Percentiles rank a stretch among this genome's conserved stretches.
Conservation (phyloP, 2,797 vertebrate species). For the Phoxinus dragarum region DNA sequence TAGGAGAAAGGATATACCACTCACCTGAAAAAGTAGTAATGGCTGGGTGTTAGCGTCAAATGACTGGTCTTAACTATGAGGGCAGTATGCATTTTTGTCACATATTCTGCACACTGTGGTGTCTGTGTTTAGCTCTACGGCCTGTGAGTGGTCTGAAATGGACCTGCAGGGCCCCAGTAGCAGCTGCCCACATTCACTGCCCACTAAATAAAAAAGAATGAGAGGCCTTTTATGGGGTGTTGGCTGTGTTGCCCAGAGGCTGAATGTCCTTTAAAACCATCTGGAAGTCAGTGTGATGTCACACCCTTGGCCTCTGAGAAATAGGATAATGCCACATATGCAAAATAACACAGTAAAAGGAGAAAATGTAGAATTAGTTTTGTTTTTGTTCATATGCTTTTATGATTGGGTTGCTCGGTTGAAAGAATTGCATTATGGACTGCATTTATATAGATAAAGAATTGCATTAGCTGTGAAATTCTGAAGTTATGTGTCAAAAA, state of each 20-base stretch:
- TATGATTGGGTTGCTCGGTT: not conserved
- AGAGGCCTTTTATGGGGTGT: slow-evolving; percentile 45
- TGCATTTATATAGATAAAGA: too few relatives aligned
- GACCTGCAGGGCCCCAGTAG: not conserved
- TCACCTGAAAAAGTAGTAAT: slow-evolving; percentile 67
- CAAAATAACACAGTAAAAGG: slow-evolving; percentile 10
- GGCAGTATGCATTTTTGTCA: slow-evolving; percentile 13
- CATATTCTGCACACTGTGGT: slow-evolving; percentile 17
- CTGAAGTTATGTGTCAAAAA: not conserved
- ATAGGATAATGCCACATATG: slow-evolving; percentile 24
- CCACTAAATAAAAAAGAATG: slow-evolving; percentile 16
- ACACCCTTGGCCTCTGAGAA: slow-evolving; percentile 9
- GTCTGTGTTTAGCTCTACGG: not conserved
- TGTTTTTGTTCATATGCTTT: not conserved
- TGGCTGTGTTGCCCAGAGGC: slow-evolving; percentile 28
- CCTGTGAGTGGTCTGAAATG: slow-evolving; percentile 30
- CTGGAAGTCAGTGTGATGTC: slow-evolving; percentile 45
- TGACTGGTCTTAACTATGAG: slow-evolving; percentile 13
- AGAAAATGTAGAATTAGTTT: not conserved
- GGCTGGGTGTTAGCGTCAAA: slow-evolving; percentile 43
- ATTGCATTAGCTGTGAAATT: not conserved
- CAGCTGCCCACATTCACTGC: slow-evolving; percentile 32
- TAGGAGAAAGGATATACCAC: slow-evolving; percentile 65
- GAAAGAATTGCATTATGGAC: too few relatives aligned
- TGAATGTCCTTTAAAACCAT: slow-evolving; percentile 31